Base-by-base conservation (phyloP, 2,797 vertebrate genomes). In the Limosa lapponica region DNA sequence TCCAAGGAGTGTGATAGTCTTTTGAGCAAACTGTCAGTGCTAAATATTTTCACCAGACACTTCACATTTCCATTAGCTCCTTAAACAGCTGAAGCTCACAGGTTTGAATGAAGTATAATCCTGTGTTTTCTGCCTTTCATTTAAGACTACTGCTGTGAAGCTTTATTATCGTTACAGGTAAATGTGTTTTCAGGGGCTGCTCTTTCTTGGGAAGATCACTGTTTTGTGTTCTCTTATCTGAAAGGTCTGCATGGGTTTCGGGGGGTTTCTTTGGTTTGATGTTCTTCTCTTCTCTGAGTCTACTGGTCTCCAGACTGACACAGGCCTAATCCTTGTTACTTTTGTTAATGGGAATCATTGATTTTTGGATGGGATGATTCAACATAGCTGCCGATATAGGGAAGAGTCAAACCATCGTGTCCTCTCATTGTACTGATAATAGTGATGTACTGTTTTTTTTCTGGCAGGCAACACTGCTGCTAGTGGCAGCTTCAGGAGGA, bases 21-120 rank as follows among this genome's bases (percentile, higher is more conserved):
- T 94, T 89, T 87, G 90, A 89, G 49, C 49, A 87, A 79, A 91
- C 72, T 96, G 93, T 96, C 93, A 95, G 28, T 11, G 8, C 52
- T 95, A 96, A 96, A 90, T 96, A 92, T 97, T 97, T 95, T 93
- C 46, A 89, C 57, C 74, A 89, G 51, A 82, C 84, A 43, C 39
- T 92, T 96, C 69, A 71, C 67, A 52, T 96, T 94, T 92, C 70
- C 82, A 75, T 94, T 96, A 96, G 80, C 67, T 95, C 32, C 87
- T 96, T 82, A 94, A 70, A 89, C 62, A 91, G 58, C 52, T 96
- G 74, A 62, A 70, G 25, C 75, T 97, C 80, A 82, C 82, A 79
- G 74, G 77, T 89, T 39, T 83, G 59, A 82, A 80, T 87, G 20
- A 87, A 95, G 65, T 83, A 13, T 4, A n/a, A 10, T 58, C 58